Evolutionary conservation across 2,797 vertebrate genomes (phyloP).

Genomic region (Sebastes wilsoni): DNA sequence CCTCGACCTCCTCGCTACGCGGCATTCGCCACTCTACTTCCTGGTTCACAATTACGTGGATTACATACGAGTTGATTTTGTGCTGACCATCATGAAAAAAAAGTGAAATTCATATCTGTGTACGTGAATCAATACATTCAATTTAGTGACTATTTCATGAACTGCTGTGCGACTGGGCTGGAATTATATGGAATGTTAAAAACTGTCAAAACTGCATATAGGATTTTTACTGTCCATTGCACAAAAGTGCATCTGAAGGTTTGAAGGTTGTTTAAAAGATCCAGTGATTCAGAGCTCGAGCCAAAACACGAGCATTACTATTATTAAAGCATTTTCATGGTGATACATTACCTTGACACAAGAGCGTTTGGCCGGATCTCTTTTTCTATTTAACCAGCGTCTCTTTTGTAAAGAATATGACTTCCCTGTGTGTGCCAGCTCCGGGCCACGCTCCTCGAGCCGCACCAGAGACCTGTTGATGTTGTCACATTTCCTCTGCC

Average conservation of each 20-base stretch:
- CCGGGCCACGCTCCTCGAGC: background rate
- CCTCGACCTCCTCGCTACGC: rapidly evolving
- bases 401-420: background rate
- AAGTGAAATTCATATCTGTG: too few species aligned
- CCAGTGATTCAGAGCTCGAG: background rate
- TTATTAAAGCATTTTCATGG: background rate
- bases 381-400: background rate
- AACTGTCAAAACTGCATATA: background rate
- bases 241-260: background rate
- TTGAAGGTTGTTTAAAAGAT: background rate
- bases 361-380: background rate
- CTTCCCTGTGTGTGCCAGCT: background rate
- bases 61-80: too few species aligned
- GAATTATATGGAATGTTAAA: background rate
- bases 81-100: too few species aligned
- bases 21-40: too few species aligned
- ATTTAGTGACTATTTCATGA: too few species aligned
- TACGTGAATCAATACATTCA: too few species aligned
- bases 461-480: slow-evolving; percentile 22
- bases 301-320: slow-evolving; percentile 12
- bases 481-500: background rate
- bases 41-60: too few species aligned
- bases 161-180: too few species aligned
- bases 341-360: background rate
- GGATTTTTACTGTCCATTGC: background rate